A percentile compares a stretch with the other conserved stretches of the same genome.
These are phyloP conservation scores for Crax fasciolata DNA, from an alignment of 2,797 vertebrate genomes.

Conservation along the genomic window DNA sequence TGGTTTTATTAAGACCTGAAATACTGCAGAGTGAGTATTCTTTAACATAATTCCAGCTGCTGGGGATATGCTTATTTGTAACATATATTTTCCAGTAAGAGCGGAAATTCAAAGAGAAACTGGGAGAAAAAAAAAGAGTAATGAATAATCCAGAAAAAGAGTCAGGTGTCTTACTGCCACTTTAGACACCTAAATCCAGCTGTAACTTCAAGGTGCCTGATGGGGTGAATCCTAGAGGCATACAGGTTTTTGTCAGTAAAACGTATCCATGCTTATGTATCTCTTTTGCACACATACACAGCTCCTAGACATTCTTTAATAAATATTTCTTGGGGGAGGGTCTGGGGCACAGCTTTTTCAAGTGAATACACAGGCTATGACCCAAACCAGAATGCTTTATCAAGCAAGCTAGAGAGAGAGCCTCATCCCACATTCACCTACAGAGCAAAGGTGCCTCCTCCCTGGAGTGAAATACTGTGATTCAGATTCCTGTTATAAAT, in stretches of 20 bases:
- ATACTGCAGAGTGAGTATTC: neutral
- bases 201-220: neutral
- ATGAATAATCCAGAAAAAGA: constrained; percentile 11
- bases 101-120: neutral
- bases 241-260: neutral
- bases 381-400: neutral
- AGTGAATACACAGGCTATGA: neutral
- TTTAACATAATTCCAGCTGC: constrained; percentile 19
- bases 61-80: constrained; percentile 19
- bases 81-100: constrained; percentile 6
- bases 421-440: neutral
- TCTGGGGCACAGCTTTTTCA: neutral
- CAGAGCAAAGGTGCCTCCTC: neutral
- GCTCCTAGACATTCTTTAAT: neutral
- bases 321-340: neutral
- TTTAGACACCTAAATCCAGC: neutral
- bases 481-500: neutral
- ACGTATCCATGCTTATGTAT: neutral
- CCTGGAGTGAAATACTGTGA: neutral
- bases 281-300: neutral
- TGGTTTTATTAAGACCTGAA: constrained; percentile 50
- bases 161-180: neutral
- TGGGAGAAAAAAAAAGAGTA: neutral
- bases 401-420: neutral
- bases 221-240: neutral